Base-by-base conservation (phyloP, 1,140 invertebrate genomes). In the Panagrolaimus sp. region DNA sequence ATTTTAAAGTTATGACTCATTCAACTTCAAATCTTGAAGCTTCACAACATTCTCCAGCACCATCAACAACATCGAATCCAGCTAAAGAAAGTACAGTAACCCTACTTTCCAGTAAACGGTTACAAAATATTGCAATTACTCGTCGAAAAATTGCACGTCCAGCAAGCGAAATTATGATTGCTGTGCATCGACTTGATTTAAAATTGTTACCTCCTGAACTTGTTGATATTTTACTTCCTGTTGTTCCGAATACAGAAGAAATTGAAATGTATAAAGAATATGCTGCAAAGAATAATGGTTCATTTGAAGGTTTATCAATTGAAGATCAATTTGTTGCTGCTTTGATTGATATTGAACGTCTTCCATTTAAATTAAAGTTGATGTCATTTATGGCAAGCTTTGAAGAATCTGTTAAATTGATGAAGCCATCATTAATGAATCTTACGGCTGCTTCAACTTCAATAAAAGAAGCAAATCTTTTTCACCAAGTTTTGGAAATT, bases 331-430 rank as follows among this genome's bases (percentile, higher is more conserved):
- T 88, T 75, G 65, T 84, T 10, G 76, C 81, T 4, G 75, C 83
- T 3, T 89, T 91, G 26, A 81, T 78, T n/a, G 92, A 91, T 86
- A 90, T 98, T 2, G 96, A 98, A 83, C 87, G 95, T 76, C 89
- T 98, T 76, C 89, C 90, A 10, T 92, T 93, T 6, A 98, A 98
- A 84, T 85, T 99, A 24, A 89, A 90, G 12, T 95, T 99, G 68
- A 98, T 99, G 94, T 91, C 84, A 70, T 97, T 96, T 82, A 96
- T 99, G 87, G 92, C 92, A 21, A 97, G 94, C 84, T 98, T 97
- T 86, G 89, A 90, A 74, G 94, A 98, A 81, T 74, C 78, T 78
- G 24, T 47, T 71, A 8, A 75, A 32, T 48, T 47, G 38, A 73
- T 65, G 14, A 63, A 63, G 26, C n/a, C 24, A 65, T 65, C 38